Evolutionary conservation across 1,140 invertebrate species (phyloP).

Genomic region (Cyrtorhinus lividipennis): DNA sequence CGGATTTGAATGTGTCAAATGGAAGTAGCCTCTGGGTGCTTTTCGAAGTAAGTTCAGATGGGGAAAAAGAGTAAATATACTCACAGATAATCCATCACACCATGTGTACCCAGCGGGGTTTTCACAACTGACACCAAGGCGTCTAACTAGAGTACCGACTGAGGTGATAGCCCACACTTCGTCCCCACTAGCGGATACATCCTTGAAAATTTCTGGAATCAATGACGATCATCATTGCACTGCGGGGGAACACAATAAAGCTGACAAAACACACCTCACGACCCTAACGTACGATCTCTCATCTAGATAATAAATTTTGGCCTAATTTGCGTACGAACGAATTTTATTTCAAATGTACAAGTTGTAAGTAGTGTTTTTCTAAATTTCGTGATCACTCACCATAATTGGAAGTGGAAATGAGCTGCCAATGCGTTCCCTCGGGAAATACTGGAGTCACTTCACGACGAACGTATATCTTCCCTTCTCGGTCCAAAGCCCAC

Average conservation of each 20-base stretch:
- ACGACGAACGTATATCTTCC: slow-evolving; percentile 47
- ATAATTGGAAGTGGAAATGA: slow-evolving; percentile 31
- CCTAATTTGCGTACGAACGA: too few species aligned
- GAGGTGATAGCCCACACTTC: slow-evolving; percentile 59
- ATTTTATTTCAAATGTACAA: too few species aligned
- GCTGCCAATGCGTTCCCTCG: slow-evolving; percentile 58
- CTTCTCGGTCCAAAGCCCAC: slow-evolving; percentile 49
- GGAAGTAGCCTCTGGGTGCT: too few species aligned
- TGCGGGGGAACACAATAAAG: neutral
- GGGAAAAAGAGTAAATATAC: too few species aligned
- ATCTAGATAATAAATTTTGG: too few species aligned
- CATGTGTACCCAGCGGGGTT: slow-evolving; percentile 59
- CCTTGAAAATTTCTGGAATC: slow-evolving; percentile 30
- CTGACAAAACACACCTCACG: too few species aligned
- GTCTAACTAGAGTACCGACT: slow-evolving; percentile 52
- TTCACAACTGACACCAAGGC: slow-evolving; percentile 51
- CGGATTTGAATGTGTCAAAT: too few species aligned
- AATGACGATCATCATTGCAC: neutral
- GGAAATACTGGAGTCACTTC: slow-evolving; percentile 51
- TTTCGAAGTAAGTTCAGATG: too few species aligned
- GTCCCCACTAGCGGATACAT: slow-evolving; percentile 43
- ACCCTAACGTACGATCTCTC: too few species aligned
- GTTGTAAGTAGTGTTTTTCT: too few species aligned
- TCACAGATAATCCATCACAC: slow-evolving; percentile 49
- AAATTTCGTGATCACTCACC: too few species aligned